phyloP scores from a whole-genome alignment of 2,797 vertebrate species.

The Spheniscus humboldti region DNA sequence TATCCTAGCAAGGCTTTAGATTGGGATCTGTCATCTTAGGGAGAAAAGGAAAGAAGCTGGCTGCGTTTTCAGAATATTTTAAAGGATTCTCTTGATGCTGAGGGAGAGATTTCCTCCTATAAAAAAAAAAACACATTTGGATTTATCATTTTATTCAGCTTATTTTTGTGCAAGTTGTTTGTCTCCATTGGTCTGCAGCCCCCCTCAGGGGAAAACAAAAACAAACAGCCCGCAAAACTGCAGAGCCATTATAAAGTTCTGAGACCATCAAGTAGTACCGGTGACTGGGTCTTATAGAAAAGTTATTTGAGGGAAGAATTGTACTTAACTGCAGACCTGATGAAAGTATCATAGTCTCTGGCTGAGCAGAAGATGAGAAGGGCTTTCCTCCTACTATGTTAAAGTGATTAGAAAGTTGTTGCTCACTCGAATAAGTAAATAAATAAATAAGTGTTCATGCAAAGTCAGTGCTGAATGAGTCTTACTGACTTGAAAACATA shows the following conservation, averaged over 20 bases:
- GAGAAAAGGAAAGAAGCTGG: not conserved
- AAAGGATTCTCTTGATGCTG: not conserved
- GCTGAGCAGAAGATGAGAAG: not conserved
- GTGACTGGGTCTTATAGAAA: not conserved
- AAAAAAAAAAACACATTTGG: not conserved
- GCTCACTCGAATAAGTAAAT: not conserved
- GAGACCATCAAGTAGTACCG: not conserved
- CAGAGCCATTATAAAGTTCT: not conserved
- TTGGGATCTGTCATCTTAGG: not conserved
- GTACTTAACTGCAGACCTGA: not conserved
- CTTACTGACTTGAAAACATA: not conserved
- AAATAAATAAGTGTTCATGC: not conserved
- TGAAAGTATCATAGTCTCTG: not conserved
- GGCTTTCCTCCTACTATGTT: not conserved
- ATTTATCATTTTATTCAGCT: not conserved
- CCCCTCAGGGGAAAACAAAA: not conserved
- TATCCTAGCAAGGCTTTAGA: not conserved
- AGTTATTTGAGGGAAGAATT: not conserved
- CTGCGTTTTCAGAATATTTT: not conserved
- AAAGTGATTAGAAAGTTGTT: not conserved
- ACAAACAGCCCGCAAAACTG: not conserved
- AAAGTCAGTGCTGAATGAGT: not conserved
- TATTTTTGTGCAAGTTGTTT: not conserved
- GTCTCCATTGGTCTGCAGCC: not conserved
- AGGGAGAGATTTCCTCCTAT: not conserved